phyloP scores from a whole-genome alignment of 2,797 vertebrate species.

The Stomatorhinus walkeri region DNA sequence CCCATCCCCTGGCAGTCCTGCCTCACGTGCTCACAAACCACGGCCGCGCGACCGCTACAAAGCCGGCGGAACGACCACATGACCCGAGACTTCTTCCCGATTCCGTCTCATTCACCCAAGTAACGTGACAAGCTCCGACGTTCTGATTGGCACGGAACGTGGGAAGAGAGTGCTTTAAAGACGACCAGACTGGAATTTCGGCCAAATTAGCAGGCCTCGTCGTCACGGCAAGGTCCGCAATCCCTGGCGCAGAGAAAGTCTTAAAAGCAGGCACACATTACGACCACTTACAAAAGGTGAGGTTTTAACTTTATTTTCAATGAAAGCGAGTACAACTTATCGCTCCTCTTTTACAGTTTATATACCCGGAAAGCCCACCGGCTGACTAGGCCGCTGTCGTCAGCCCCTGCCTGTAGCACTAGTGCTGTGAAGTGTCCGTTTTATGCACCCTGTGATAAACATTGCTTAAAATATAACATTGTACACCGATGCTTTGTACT shows the following conservation, averaged over 20 bases:
- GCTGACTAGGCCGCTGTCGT: background rate
- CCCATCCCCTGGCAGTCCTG: background rate
- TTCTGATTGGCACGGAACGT: background rate
- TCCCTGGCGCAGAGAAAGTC: background rate
- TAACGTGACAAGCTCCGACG: background rate
- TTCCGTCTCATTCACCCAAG: background rate
- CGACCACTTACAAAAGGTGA: constrained; percentile 35
- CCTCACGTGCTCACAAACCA: background rate
- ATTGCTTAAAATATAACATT: constrained; percentile 36
- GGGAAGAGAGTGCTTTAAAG: background rate
- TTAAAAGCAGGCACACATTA: constrained; percentile 10
- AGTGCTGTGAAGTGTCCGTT: background rate
- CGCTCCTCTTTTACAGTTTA: constrained; percentile 33
- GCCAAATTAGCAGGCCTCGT: background rate
- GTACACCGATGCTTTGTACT: constrained; percentile 41
- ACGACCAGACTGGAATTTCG: background rate
- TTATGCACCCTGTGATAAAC: constrained; percentile 18
- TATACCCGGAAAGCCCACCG: background rate
- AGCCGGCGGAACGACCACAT: background rate
- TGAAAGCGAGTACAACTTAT: constrained; percentile 57
- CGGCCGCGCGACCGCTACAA: background rate
- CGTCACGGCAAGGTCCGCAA: background rate
- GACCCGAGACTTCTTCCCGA: background rate
- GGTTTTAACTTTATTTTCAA: constrained; percentile 57
- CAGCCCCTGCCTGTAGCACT: background rate